phyloP scores from a whole-genome alignment of 2,888 invertebrate genomes.

The Octonoba sinensis region DNA sequence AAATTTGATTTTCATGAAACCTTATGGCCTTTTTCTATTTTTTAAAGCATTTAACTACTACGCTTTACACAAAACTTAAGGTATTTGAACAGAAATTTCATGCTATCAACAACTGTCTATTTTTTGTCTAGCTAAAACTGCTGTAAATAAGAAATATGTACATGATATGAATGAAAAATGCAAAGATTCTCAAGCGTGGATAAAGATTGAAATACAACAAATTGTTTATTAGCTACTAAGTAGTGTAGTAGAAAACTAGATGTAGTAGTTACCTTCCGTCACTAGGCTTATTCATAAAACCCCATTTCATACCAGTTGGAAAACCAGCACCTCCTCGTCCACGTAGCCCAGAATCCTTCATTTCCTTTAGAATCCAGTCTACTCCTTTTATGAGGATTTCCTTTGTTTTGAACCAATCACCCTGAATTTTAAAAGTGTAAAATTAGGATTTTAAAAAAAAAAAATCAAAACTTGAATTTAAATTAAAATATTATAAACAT shows the following conservation, averaged over 20 bases:
- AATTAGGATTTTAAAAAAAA: background rate
- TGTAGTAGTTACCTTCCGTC: constrained; percentile 78
- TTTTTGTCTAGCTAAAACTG: too few relatives aligned
- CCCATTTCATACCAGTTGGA: constrained; percentile 99
- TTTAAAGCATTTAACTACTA: too few relatives aligned
- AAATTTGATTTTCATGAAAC: too few relatives aligned
- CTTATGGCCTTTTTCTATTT: too few relatives aligned
- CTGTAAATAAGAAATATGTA: too few relatives aligned
- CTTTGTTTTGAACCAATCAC: constrained; percentile 99
- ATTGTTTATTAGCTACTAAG: background rate
- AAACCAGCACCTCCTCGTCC: constrained; percentile 99
- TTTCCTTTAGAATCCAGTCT: constrained; percentile 98
- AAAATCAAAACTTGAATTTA: background rate
- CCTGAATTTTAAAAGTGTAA: constrained; percentile 74
- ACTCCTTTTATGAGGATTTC: constrained; percentile 93
- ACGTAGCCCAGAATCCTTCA: constrained; percentile 93
- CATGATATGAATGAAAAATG: too few relatives aligned
- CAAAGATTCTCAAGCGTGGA: too few relatives aligned
- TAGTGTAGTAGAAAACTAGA: background rate
- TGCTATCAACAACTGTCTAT: too few relatives aligned
- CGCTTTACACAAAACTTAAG: too few relatives aligned
- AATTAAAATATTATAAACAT: too few relatives aligned
- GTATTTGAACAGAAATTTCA: too few relatives aligned
- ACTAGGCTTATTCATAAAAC: constrained; percentile 98
- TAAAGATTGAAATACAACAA: too few relatives aligned